Percentiles rank a stretch among this genome's conserved stretches.
These are phyloP conservation scores for Trematomus bernacchii DNA, from an alignment of 2,797 vertebrate species.

Conservation along the genomic window DNA sequence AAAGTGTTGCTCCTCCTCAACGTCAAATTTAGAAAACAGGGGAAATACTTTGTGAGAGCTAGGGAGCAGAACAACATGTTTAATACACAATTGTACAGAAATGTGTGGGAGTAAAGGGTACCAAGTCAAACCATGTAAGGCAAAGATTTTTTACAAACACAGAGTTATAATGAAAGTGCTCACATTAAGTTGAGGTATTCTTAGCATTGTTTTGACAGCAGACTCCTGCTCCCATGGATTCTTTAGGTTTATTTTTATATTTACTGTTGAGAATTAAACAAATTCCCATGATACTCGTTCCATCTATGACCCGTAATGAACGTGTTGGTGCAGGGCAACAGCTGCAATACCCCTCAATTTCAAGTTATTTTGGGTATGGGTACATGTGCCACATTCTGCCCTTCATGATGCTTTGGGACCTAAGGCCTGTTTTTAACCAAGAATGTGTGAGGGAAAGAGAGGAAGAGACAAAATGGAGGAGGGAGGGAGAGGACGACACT, in stretches of 20 bases:
- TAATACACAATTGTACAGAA: constrained; percentile 22
- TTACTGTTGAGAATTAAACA: constrained; percentile 41
- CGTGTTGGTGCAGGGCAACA: constrained; percentile 54
- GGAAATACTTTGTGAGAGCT: constrained; percentile 24
- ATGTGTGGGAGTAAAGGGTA: constrained; percentile 33
- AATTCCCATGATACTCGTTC: constrained; percentile 33
- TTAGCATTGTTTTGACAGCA: constrained; percentile 38
- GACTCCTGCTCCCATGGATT: constrained; percentile 8
- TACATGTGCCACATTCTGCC: constrained; percentile 68
- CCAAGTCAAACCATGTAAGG: constrained; percentile 13
- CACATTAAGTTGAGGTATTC: constrained; percentile 31
- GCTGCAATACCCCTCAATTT: constrained; percentile 66
- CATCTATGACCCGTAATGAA: constrained; percentile 27
- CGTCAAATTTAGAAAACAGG: constrained; percentile 15
- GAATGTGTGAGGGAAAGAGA: constrained; percentile 25
- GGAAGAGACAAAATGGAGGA: constrained; percentile 18
- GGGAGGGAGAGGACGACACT: constrained; percentile 23
- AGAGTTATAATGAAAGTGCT: constrained; percentile 28
- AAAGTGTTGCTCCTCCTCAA: constrained; percentile 18
- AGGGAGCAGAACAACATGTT: constrained; percentile 14
- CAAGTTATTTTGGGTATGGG: constrained; percentile 68
- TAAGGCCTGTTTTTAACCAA: constrained; percentile 60
- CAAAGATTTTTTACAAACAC: constrained; percentile 6
- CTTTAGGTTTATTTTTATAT: constrained; percentile 48
- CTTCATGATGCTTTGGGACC: constrained; percentile 46